These are phyloP conservation scores for Teleiodes luculella DNA, from an alignment of 2,888 invertebrate species.

Conservation along the genomic window DNA sequence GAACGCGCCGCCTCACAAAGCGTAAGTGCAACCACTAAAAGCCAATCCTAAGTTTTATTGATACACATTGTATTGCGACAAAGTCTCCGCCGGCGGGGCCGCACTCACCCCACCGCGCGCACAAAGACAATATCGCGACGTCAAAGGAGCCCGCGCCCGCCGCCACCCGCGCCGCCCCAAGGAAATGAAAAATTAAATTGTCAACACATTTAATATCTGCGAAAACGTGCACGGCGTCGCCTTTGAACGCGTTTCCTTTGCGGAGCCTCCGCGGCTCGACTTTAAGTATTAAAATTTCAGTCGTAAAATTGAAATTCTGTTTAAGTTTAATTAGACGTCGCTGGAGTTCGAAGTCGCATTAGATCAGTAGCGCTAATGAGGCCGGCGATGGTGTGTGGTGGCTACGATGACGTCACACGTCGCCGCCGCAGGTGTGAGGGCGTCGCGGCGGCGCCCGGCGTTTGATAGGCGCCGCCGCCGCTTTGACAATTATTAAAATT, in stretches of 20 bases:
- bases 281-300: constrained; percentile 76
- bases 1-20: constrained; percentile 77
- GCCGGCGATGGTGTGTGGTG: constrained; percentile 28
- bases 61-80: constrained; percentile 80
- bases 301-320: constrained; percentile 75
- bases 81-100: constrained; percentile 74
- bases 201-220: constrained; percentile 80
- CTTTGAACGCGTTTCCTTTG: constrained; percentile 73
- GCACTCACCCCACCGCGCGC: constrained; percentile 71
- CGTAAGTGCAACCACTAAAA: constrained; percentile 80
- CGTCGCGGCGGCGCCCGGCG: constrained; percentile 37
- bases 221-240: constrained; percentile 76
- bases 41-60: constrained; percentile 80
- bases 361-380: constrained; percentile 76
- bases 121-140: constrained; percentile 80
- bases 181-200: constrained; percentile 80
- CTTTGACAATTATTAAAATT: constrained; percentile 81
- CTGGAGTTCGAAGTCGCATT: constrained; percentile 72
- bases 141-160: constrained; percentile 63
- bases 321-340: constrained; percentile 74
- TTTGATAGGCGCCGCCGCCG: constrained; percentile 79
- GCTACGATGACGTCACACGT: constrained; percentile 45
- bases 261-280: constrained; percentile 63
- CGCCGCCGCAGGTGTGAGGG: constrained; percentile 48
- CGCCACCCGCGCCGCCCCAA: constrained; percentile 58